phyloP scores from a whole-genome alignment of 92 coral and sea anemone genomes.

The Paramuricea clavata region DNA sequence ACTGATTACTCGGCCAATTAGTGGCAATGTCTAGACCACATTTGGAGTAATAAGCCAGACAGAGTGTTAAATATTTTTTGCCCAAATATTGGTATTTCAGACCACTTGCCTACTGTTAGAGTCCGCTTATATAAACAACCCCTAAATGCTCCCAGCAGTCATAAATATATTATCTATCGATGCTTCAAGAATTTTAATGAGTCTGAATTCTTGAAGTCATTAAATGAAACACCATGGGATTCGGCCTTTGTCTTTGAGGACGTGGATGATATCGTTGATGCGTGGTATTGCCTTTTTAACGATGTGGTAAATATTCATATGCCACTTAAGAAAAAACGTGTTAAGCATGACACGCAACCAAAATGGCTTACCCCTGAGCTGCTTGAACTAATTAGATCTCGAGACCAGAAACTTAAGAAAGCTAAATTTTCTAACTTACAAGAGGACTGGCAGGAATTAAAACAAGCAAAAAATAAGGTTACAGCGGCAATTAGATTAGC shows the following conservation, averaged over 20 bases:
- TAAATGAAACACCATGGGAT: slow-evolving; percentile 53
- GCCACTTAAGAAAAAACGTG: slow-evolving; percentile 43
- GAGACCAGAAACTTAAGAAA: slow-evolving; percentile 15
- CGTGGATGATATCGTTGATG: slow-evolving; percentile 27
- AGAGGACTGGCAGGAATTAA: slow-evolving; percentile 17
- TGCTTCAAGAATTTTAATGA: slow-evolving; percentile 8
- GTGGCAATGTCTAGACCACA: slow-evolving; percentile 40
- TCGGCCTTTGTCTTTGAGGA: slow-evolving; percentile 47
- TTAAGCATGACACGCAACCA: slow-evolving; percentile 26
- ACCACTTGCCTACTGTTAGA: slow-evolving; percentile 19
- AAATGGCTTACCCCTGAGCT: slow-evolving; percentile 7
- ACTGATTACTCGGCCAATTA: slow-evolving; percentile 24
- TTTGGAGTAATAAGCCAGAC: slow-evolving; percentile 55
- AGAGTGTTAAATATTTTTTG: slow-evolving; percentile 23
- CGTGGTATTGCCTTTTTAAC: slow-evolving; percentile 40
- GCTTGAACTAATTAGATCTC: not conserved
- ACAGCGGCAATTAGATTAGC: not conserved
- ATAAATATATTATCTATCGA: slow-evolving; percentile 37
- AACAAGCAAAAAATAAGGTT: slow-evolving; percentile 7
- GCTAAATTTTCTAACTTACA: slow-evolving; percentile 28
- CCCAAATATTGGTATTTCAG: slow-evolving; percentile 43
- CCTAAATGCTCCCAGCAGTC: not conserved
- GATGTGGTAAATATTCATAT: slow-evolving; percentile 30
- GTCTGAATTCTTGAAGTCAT: not conserved
- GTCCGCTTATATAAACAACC: not conserved